Evolutionary conservation across 2,113 vertebrate genomes (phyloP).

Genomic region (Dasypus novemcinctus): DNA sequence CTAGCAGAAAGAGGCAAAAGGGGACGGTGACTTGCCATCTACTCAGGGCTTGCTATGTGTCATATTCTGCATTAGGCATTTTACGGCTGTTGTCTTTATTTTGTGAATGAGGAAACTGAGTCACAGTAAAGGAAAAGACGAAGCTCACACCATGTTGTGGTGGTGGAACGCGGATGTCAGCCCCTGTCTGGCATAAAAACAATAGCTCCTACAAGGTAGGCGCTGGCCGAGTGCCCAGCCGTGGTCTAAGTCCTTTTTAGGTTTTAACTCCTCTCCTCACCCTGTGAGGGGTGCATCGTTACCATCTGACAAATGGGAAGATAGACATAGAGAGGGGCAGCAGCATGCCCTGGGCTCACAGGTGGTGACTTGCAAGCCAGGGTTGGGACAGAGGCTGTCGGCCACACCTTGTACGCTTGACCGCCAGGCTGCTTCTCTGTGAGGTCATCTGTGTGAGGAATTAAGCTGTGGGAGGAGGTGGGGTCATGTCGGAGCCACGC

Average conservation of each 20-base stretch:
- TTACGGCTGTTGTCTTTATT: neutral
- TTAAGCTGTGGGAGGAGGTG: neutral
- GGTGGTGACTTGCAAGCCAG: neutral
- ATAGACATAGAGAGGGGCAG: neutral
- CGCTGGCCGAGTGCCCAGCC: too few species aligned
- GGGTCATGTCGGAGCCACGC: too few species aligned
- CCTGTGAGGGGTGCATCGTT: too few species aligned
- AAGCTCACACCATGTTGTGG: neutral
- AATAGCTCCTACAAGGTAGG: neutral
- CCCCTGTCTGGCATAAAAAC: neutral
- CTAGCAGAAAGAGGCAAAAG: neutral
- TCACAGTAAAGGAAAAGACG: neutral
- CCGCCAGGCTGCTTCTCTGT: neutral
- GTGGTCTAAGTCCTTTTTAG: neutral
- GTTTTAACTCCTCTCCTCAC: neutral
- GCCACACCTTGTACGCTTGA: accelerated
- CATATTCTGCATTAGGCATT: accelerated
- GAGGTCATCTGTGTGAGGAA: neutral
- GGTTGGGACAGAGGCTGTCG: neutral
- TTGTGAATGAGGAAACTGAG: neutral
- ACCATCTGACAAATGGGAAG: neutral
- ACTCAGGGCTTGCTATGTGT: accelerated
- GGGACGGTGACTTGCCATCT: accelerated
- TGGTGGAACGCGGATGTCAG: neutral
- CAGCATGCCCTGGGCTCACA: neutral